Percentiles rank a stretch among this genome's conserved stretches.
These are phyloP conservation scores for Melieria omissa DNA, from an alignment of 2,888 invertebrate genomes.

Conservation along the genomic window DNA sequence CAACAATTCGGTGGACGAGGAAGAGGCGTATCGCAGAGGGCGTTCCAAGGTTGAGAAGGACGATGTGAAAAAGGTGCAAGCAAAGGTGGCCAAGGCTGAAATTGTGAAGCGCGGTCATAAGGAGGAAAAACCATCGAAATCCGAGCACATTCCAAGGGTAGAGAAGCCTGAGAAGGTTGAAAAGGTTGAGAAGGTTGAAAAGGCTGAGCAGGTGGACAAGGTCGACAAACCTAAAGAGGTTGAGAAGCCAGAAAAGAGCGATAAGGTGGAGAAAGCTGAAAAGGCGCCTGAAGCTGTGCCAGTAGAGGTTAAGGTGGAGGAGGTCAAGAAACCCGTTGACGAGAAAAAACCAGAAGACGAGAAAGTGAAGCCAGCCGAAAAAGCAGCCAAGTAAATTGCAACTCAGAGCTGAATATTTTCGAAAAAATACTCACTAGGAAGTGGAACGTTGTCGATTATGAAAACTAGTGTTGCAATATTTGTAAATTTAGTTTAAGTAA, in stretches of 20 bases:
- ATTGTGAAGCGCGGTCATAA: neutral
- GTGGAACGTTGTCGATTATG: neutral
- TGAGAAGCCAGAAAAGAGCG: neutral
- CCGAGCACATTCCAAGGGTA: constrained; percentile 1
- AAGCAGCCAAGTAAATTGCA: neutral
- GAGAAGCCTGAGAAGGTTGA: constrained; percentile 13
- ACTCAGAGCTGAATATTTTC: neutral
- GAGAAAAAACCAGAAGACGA: neutral
- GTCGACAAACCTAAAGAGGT: neutral
- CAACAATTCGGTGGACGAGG: constrained; percentile 28
- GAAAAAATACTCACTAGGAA: neutral
- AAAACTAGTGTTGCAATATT: constrained; percentile 1
- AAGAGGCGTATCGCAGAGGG: constrained; percentile 33
- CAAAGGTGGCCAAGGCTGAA: neutral
- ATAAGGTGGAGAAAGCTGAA: constrained; percentile 5
- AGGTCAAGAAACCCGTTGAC: neutral
- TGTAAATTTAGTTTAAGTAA: constrained; percentile 22
- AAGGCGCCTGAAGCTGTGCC: neutral
- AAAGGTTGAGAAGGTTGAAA: neutral
- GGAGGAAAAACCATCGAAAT: neutral
- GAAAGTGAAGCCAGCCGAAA: neutral
- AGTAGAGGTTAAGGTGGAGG: neutral
- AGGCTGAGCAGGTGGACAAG: neutral
- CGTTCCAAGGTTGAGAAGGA: constrained; percentile 33
- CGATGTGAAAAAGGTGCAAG: constrained; percentile 1